Conservation (phyloP, 2,113 vertebrate species). For the Lucifuga dentata region DNA sequence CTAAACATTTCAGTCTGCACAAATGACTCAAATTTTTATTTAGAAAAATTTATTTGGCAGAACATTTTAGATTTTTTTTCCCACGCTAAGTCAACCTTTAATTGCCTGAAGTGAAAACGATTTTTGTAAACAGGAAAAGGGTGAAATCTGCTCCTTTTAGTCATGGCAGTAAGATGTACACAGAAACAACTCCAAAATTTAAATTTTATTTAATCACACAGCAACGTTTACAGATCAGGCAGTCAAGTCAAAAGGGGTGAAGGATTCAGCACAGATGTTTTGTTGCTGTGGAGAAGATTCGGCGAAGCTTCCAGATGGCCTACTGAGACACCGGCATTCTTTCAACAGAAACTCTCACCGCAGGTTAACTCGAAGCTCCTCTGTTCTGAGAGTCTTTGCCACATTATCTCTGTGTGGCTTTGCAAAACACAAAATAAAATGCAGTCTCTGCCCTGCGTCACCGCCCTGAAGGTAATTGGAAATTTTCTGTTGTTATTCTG, state of each 20-base stretch:
- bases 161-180: too few relatives aligned
- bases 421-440: slow-evolving; percentile 41
- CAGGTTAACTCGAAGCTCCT: slow-evolving; percentile 51
- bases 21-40: slow-evolving; percentile 9
- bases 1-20: too few relatives aligned
- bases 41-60: slow-evolving; percentile 3
- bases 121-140: too few relatives aligned
- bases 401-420: slow-evolving; percentile 55
- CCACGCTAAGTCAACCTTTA: too few relatives aligned
- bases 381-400: slow-evolving; percentile 50
- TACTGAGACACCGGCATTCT: slow-evolving; percentile 26
- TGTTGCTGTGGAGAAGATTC: slow-evolving; percentile 24
- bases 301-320: slow-evolving; percentile 24
- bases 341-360: slow-evolving; percentile 50
- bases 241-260: slow-evolving; percentile 25
- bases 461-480: slow-evolving; percentile 19
- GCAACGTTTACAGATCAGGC: slow-evolving; percentile 33
- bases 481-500: not conserved
- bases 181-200: too few relatives aligned
- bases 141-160: too few relatives aligned
- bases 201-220: too few relatives aligned
- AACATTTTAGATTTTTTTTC: too few relatives aligned
- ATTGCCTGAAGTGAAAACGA: too few relatives aligned
- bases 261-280: slow-evolving; percentile 18
- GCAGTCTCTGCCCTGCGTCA: slow-evolving; percentile 50